phyloP scores from a whole-genome alignment of 53 echinoderm and acorn worm genomes.

The Temnopleurus reevesii region DNA sequence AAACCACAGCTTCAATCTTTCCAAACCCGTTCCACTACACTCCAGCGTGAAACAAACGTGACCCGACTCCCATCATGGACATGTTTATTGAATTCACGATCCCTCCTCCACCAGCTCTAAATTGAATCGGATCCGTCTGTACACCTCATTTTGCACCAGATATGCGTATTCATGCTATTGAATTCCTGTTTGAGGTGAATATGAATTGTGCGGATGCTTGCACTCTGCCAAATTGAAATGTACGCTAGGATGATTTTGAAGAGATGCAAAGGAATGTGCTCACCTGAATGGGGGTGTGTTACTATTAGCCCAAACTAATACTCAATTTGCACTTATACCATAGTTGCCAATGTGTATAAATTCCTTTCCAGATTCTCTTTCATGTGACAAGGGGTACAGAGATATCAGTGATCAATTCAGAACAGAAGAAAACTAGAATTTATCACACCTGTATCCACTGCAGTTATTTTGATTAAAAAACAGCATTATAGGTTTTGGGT shows the following conservation, averaged over 20 bases:
- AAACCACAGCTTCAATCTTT: too few species aligned
- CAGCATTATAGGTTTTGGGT: too few species aligned
- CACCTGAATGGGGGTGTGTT: too few species aligned
- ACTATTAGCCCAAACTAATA: too few species aligned
- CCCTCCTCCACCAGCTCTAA: background rate
- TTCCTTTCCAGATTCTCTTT: too few species aligned
- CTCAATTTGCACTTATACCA: too few species aligned
- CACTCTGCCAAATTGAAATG: background rate
- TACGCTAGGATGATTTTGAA: background rate
- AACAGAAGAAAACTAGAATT: too few species aligned
- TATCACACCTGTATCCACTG: too few species aligned
- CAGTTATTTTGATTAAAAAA: too few species aligned
- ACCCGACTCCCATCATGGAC: background rate
- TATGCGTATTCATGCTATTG: background rate
- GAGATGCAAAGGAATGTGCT: slow-evolving; percentile 17
- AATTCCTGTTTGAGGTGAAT: background rate
- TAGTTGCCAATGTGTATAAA: too few species aligned
- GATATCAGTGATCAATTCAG: too few species aligned
- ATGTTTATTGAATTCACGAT: background rate
- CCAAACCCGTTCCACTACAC: background rate
- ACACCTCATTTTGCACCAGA: background rate
- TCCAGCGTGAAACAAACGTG: background rate
- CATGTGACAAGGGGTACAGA: too few species aligned
- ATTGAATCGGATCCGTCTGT: background rate
- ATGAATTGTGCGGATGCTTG: background rate